These are phyloP conservation scores for Polypedilum pembai DNA, from an alignment of 1,140 invertebrate genomes.

Conservation along the genomic window DNA sequence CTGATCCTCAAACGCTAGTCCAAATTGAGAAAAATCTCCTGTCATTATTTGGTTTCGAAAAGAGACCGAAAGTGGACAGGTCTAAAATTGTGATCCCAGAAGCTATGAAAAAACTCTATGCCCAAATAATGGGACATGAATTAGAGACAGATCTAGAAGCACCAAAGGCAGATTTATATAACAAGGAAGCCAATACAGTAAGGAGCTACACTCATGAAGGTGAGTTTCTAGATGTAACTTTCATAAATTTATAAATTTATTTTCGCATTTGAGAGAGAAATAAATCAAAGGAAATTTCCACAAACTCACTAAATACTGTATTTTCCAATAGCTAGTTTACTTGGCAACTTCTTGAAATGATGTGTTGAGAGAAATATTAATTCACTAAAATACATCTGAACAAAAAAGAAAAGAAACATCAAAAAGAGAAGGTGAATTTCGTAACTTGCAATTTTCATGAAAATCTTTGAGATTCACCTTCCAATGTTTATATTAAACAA, in stretches of 20 bases:
- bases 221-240: slow-evolving; percentile 44
- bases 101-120: slow-evolving; percentile 70
- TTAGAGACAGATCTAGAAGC: slow-evolving; percentile 52
- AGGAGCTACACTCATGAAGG: slow-evolving; percentile 75
- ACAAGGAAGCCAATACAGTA: slow-evolving; percentile 72
- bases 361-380: slow-evolving; percentile 27
- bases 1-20: slow-evolving; percentile 44
- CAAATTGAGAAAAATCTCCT: slow-evolving; percentile 62
- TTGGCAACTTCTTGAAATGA: neutral
- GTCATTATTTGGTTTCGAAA: slow-evolving; percentile 64
- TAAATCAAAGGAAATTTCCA: slow-evolving; percentile 25
- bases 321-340: neutral
- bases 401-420: slow-evolving; percentile 20
- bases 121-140: slow-evolving; percentile 51
- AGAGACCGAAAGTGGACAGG: slow-evolving; percentile 48
- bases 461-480: slow-evolving; percentile 9
- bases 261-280: slow-evolving; percentile 15
- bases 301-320: neutral
- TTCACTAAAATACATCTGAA: slow-evolving; percentile 19
- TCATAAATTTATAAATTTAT: slow-evolving; percentile 14
- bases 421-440: slow-evolving; percentile 25
- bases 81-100: slow-evolving; percentile 58
- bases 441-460: slow-evolving; percentile 19
- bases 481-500: slow-evolving; percentile 20
- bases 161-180: slow-evolving; percentile 58